These are phyloP conservation scores for Phylloscopus whistleri DNA, from an alignment of 2,113 vertebrate genomes.

Conservation along the genomic window DNA sequence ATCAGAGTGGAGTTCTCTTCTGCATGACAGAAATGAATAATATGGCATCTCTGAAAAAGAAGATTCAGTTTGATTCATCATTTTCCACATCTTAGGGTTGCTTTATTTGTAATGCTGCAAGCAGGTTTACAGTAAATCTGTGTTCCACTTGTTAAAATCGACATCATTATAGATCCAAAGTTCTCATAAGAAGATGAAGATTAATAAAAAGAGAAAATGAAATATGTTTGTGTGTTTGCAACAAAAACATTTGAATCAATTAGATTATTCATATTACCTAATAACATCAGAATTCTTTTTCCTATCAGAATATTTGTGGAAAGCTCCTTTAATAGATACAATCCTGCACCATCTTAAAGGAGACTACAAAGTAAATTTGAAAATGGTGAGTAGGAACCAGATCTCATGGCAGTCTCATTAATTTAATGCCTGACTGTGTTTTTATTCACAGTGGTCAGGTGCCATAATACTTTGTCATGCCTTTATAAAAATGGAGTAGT, in stretches of 20 bases:
- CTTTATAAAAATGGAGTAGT: background rate
- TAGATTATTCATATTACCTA: conserved; percentile 33
- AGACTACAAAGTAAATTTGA: background rate
- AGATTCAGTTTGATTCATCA: conserved; percentile 59
- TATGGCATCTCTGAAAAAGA: conserved; percentile 34
- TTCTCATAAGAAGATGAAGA: conserved; percentile 21
- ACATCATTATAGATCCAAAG: conserved; percentile 32
- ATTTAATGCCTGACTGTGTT: conserved; percentile 1
- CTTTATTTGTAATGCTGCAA: conserved; percentile 5
- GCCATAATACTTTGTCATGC: background rate
- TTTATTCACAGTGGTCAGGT: background rate
- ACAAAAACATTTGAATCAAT: conserved; percentile 5
- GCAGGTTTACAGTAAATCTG: conserved; percentile 19
- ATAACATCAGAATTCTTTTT: conserved; percentile 19
- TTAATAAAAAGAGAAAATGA: conserved; percentile 26
- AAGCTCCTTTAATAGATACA: background rate
- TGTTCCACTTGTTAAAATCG: conserved; percentile 33
- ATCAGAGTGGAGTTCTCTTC: conserved; percentile 24
- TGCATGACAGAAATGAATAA: conserved; percentile 43
- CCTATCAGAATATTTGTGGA: background rate
- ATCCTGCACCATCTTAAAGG: background rate
- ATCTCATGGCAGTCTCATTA: background rate
- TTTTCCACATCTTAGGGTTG: conserved; percentile 42
- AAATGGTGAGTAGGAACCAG: background rate
- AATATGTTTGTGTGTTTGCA: background rate